Base-by-base conservation (phyloP, 2,888 invertebrate species). In the Acrobasis suavella region DNA sequence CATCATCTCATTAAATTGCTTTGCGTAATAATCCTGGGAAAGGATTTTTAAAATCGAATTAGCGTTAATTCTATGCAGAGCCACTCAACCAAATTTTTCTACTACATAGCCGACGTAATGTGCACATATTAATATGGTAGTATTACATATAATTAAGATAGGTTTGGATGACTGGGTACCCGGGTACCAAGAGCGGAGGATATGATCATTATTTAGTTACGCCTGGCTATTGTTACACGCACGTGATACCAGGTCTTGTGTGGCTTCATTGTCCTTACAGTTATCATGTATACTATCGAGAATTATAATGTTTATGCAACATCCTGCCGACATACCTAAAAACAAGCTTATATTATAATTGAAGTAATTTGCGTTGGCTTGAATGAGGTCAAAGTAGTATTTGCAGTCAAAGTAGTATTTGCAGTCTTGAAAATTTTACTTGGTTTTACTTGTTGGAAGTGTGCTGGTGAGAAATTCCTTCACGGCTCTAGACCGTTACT, bases 161-260 rank as follows among this genome's bases (percentile, higher is more conserved):
- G 56, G 12, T 50, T 49, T 49, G 22, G 32, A 61, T 46, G 42
- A 46, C 39, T 12, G 42, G 14, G 55, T 68, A 60, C 58, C 46
- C n/a, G 42, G 14, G 55, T 68, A 60, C 58, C 46, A 52, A 59
- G 69, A 73, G 67, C 67, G 76, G 68, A 86, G 87, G 87, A 89
- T 82, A 83, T 72, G 69, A 72, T 81, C 81, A 87, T 88, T 86
- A 87, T 83, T 80, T 83, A 83, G 85, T 82, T 78, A 82, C 42
- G 17, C 69, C 69, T 70, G 71, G 67, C 76, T 73, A 85, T 84
- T 86, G 83, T 84, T 81, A 71, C 74, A 81, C 74, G 77, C 77
- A 77, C 73, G 71, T 69, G 73, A 76, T 71, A 67, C 67, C 64
- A 64, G 65, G 69, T 69, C 67, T 72, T 65, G 62, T 67, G 65